Percentiles rank a stretch among this genome's conserved stretches.
phyloP scores from a whole-genome alignment of 1,140 invertebrate species.

The Uloborus diversus region DNA sequence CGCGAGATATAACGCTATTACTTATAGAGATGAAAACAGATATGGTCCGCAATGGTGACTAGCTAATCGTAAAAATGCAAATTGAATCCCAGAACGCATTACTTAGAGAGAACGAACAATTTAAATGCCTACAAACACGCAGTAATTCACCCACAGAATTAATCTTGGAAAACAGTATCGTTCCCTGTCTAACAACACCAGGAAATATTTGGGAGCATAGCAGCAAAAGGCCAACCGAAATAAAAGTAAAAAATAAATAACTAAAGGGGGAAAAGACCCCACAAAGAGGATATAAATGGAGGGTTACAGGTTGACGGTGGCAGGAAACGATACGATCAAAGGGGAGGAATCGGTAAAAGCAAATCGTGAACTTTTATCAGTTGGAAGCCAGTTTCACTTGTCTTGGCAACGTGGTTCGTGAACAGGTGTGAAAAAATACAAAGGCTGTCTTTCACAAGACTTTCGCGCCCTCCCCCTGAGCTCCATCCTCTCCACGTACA shows the following conservation, averaged over 20 bases:
- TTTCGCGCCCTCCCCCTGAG: neutral
- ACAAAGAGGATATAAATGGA: neutral
- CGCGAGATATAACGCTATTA: no score
- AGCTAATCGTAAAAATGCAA: no score
- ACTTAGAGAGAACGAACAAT: no score
- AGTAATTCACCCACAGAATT: no score
- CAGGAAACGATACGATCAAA: neutral
- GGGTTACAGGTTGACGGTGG: neutral
- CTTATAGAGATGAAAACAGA: no score
- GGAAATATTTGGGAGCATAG: no score
- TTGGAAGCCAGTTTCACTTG: neutral
- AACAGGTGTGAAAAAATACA: constrained; percentile 28
- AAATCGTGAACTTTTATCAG: neutral
- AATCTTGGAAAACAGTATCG: no score
- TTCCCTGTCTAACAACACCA: no score
- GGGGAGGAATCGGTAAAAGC: neutral
- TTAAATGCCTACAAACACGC: no score
- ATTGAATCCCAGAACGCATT: no score
- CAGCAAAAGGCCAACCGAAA: no score
- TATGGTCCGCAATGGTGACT: no score
- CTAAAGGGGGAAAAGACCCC: neutral
- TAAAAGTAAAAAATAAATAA: neutral
- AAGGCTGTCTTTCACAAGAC: neutral
- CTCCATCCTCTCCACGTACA: neutral
- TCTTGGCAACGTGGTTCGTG: neutral